These are phyloP conservation scores for Eupithecia subfuscata DNA, from an alignment of 2,888 invertebrate genomes.

Conservation along the genomic window DNA sequence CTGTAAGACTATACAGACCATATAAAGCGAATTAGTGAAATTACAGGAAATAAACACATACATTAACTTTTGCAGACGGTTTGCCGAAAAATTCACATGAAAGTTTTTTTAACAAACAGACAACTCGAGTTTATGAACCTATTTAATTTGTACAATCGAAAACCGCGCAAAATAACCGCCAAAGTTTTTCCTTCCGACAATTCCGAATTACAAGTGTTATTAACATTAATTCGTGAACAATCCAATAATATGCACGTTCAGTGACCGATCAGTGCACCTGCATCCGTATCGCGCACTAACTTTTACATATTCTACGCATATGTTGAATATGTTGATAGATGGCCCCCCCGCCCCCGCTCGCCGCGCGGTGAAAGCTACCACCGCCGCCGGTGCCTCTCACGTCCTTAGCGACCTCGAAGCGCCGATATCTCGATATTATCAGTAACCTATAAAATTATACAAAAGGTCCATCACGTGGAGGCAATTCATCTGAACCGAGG, in stretches of 20 bases:
- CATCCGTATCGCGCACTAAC: conserved; percentile 23
- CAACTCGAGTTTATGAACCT: neutral
- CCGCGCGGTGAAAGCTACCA: conserved; percentile 42
- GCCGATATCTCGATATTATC: conserved; percentile 23
- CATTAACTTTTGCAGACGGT: neutral
- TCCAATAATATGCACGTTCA: conserved; percentile 24
- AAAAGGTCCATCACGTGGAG: conserved; percentile 3
- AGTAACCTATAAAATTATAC: conserved; percentile 18
- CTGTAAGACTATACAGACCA: conserved; percentile 25
- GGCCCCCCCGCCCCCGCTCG: conserved; percentile 20
- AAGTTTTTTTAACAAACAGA: neutral
- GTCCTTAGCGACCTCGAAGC: conserved; percentile 40
- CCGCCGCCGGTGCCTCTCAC: conserved; percentile 34
- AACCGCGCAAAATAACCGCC: conserved; percentile 7
- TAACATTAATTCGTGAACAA: conserved; percentile 17
- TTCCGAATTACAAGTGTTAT: conserved; percentile 9
- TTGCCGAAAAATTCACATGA: neutral
- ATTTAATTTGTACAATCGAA: conserved; percentile 1
- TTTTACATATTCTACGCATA: conserved; percentile 28
- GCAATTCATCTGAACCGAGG: neutral
- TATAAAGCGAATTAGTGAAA: conserved; percentile 3
- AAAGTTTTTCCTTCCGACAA: conserved; percentile 18
- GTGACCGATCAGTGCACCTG: conserved; percentile 23
- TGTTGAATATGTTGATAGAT: conserved; percentile 30
- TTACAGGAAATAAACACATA: neutral